A percentile compares a stretch with the other conserved stretches of the same genome.
phyloP scores from a whole-genome alignment of 2,113 vertebrate species.

The Oplegnathus fasciatus region DNA sequence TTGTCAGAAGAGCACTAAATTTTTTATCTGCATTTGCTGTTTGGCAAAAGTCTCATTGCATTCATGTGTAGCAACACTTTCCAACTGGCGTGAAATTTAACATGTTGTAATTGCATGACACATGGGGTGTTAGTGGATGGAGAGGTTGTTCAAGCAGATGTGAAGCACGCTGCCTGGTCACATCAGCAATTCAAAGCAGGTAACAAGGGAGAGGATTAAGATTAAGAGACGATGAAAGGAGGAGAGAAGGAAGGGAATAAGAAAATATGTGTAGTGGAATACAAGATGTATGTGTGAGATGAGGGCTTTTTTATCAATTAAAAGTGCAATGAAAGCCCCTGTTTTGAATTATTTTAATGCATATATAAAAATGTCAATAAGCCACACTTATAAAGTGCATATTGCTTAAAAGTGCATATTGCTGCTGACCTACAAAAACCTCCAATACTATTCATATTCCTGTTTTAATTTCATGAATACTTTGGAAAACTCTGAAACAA shows the following conservation, averaged over 20 bases:
- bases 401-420: background rate
- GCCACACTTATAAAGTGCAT: background rate
- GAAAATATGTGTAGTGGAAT: background rate
- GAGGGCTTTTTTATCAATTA: background rate
- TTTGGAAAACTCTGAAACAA: background rate
- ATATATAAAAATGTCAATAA: background rate
- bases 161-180: slow-evolving; percentile 12
- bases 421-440: background rate
- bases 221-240: background rate
- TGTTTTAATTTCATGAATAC: background rate
- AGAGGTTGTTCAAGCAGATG: slow-evolving; percentile 28
- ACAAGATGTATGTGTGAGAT: background rate
- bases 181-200: slow-evolving; percentile 53
- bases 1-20: background rate
- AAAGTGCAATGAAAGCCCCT: background rate
- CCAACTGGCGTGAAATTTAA: slow-evolving; percentile 20
- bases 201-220: slow-evolving; percentile 11
- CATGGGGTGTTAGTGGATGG: background rate
- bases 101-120: slow-evolving; percentile 22
- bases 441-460: background rate
- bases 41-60: background rate
- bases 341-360: background rate
- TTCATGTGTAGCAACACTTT: slow-evolving; percentile 5
- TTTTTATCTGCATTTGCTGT: background rate
- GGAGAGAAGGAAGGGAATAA: background rate